phyloP scores from a whole-genome alignment of 2,888 invertebrate genomes.

The Cheilosia variabilis region DNA sequence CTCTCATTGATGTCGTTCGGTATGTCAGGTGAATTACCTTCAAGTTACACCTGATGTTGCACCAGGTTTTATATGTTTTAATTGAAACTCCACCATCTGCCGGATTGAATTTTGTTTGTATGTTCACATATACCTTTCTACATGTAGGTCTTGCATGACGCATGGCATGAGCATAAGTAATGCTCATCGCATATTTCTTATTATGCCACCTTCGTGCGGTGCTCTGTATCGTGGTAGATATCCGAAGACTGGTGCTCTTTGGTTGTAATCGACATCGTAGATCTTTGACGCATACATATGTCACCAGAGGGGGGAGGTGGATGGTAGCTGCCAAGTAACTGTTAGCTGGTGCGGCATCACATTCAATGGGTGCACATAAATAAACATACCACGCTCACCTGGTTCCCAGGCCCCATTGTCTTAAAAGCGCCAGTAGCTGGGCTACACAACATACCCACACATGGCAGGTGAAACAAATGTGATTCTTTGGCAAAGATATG shows the following conservation, averaged over 20 bases:
- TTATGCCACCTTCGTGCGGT: slow-evolving; percentile 42
- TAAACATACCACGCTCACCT: slow-evolving; percentile 58
- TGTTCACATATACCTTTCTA: slow-evolving; percentile 18
- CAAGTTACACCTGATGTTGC: slow-evolving; percentile 72
- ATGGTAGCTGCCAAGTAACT: slow-evolving; percentile 34
- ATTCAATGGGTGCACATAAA: slow-evolving; percentile 55
- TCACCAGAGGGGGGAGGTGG: slow-evolving; percentile 34
- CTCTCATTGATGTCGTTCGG: slow-evolving; percentile 54
- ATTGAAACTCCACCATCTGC: slow-evolving; percentile 68
- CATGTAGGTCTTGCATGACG: slow-evolving; percentile 21
- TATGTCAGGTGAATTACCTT: slow-evolving; percentile 74
- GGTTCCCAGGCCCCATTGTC: slow-evolving; percentile 71
- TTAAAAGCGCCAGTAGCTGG: slow-evolving; percentile 40
- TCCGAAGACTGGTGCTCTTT: neutral
- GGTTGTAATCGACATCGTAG: slow-evolving; percentile 32
- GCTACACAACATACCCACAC: slow-evolving; percentile 17
- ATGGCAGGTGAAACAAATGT: slow-evolving; percentile 69
- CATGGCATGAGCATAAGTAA: slow-evolving; percentile 46
- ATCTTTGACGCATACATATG: slow-evolving; percentile 59
- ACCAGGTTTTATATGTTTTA: slow-evolving; percentile 56
- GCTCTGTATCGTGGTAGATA: slow-evolving; percentile 13
- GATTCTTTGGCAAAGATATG: slow-evolving; percentile 64
- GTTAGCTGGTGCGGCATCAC: slow-evolving; percentile 27
- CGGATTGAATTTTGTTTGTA: slow-evolving; percentile 18
- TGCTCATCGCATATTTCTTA: slow-evolving; percentile 15